A percentile compares a stretch with the other conserved stretches of the same genome.
Evolutionary conservation across 2,113 vertebrate species (phyloP).

Genomic region (Ochotona princeps): DNA sequence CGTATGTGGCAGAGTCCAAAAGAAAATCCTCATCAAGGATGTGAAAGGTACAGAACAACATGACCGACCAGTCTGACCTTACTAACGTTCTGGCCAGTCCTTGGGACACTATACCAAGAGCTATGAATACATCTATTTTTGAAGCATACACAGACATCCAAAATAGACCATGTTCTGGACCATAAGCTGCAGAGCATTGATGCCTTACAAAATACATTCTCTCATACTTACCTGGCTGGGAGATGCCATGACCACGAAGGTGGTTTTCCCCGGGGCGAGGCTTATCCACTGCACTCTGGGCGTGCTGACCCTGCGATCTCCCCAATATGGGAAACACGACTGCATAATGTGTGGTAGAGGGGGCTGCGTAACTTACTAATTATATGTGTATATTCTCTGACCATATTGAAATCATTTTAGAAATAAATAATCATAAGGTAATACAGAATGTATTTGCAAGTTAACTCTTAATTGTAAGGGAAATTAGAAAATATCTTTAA

Average conservation of each 20-base stretch:
- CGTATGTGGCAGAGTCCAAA: slow-evolving; percentile 27
- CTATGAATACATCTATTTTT: slow-evolving; percentile 51
- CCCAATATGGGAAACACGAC: too few species aligned
- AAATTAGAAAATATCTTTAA: slow-evolving; percentile 39
- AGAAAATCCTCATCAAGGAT: neutral
- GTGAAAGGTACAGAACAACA: slow-evolving; percentile 1
- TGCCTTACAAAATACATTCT: slow-evolving; percentile 24
- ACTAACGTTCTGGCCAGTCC: neutral
- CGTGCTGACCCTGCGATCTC: too few species aligned
- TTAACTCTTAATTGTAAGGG: slow-evolving; percentile 25
- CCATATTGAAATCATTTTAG: slow-evolving; percentile 23
- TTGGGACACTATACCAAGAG: neutral
- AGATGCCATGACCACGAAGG: too few species aligned
- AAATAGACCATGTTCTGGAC: neutral
- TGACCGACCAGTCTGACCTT: neutral
- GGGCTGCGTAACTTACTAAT: too few species aligned
- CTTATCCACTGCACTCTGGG: too few species aligned
- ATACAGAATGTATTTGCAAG: slow-evolving; percentile 18
- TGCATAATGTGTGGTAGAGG: too few species aligned
- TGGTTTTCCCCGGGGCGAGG: too few species aligned
- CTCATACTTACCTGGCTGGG: neutral
- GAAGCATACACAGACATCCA: neutral
- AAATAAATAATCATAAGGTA: neutral
- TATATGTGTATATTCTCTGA: neutral
- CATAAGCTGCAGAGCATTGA: neutral